Base-by-base conservation (phyloP, 92 coral and sea anemone genomes). In the Parazoanthus darwini region DNA sequence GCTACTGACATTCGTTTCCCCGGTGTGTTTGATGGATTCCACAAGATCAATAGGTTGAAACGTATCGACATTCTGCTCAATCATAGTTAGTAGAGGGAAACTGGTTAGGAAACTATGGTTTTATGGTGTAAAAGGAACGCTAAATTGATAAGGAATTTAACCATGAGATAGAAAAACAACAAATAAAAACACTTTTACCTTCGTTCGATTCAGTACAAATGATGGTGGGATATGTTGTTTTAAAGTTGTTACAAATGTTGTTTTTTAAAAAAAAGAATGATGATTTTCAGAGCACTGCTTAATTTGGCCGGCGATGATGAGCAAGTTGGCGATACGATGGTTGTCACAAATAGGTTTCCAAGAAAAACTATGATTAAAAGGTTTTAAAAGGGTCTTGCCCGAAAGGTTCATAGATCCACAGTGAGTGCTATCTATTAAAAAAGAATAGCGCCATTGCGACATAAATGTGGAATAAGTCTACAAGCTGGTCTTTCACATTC, bases 41-140 rank as follows among this genome's bases (percentile, higher is more conserved):
- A 39, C 9, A 6, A 82, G 1, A 77, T 82, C 77, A 39, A 67
- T n/a, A 20, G 38, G 77, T 82, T 82, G 86, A 67, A 65, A 66
- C 33, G 59, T 42, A 50, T 33, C 33, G 56, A 67, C 39, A 29
- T 67, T 82, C 86, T 82, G 86, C 16, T 67, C 1, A 38, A 36
- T 10, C 29, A 23, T 10, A 14, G 16, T 22, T 0, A 77, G 15
- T 18, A 43, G 33, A 29, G 33, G 33, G 33, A 29, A 29, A 29
- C 33, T 29, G 33, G 33, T 29, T 29, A 29, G 33, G 33, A 29
- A 29, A 29, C 33, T 29, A 29, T 29, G 66, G 66, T 58, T 58
- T 58, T 18, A 13, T 11, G 66, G 22, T 58, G 18, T 58, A 22
- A 58, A 13, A 58, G 10, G 66, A 58, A 58, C 3, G 9, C 8